phyloP scores from a whole-genome alignment of 2,888 invertebrate genomes.

The Hydroisotoma schaefferi region DNA sequence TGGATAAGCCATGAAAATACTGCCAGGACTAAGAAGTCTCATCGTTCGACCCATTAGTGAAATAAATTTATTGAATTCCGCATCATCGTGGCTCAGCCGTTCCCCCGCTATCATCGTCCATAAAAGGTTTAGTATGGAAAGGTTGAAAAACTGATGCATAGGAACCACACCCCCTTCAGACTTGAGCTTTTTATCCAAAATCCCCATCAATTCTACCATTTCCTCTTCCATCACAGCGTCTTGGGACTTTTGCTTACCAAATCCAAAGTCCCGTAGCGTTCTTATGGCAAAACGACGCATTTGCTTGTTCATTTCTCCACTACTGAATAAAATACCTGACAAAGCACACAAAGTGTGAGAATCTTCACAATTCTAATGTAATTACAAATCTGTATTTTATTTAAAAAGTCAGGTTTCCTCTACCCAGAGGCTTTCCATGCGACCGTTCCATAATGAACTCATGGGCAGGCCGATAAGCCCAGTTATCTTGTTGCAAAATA shows the following conservation, averaged over 20 bases:
- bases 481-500: too few relatives aligned
- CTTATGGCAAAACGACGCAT: conserved; percentile 45
- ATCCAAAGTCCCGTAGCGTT: conserved; percentile 47
- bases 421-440: too few relatives aligned
- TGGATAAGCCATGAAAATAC: conserved; percentile 36
- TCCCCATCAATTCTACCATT: conserved; percentile 33
- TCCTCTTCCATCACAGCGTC: conserved; percentile 45
- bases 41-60: conserved; percentile 32
- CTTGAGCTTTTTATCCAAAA: conserved; percentile 17
- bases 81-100: conserved; percentile 40
- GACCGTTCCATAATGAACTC: too few relatives aligned
- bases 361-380: too few relatives aligned
- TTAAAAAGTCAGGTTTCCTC: too few relatives aligned
- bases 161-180: conserved; percentile 12
- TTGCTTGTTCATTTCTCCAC: too few relatives aligned
- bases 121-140: conserved; percentile 44
- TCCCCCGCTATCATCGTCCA: conserved; percentile 46
- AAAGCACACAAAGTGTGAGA: too few relatives aligned
- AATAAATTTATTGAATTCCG: conserved; percentile 29
- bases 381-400: too few relatives aligned
- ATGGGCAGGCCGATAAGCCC: too few relatives aligned
- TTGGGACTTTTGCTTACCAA: conserved; percentile 41
- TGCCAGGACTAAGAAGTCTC: conserved; percentile 26
- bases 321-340: too few relatives aligned
- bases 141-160: conserved; percentile 39